Evolutionary conservation across 2,113 vertebrate species (phyloP).

Genomic region (Typhlomys cinereus): DNA sequence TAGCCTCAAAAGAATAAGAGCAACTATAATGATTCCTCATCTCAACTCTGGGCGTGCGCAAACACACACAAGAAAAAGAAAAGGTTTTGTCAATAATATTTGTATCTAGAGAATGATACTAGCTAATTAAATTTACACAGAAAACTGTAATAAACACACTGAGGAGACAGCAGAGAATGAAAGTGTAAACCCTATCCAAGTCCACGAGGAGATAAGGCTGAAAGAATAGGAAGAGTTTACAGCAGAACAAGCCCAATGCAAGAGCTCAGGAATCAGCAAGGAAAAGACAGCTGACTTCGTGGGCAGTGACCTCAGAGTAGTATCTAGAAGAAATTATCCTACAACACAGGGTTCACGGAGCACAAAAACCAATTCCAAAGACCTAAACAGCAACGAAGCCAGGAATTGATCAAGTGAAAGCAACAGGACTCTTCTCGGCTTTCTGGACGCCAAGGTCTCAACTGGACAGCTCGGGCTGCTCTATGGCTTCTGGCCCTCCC

Average conservation of each 20-base stretch:
- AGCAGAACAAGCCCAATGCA: neutral
- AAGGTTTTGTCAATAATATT: too few species aligned
- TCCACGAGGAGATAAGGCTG: neutral
- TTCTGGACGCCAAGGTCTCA: neutral
- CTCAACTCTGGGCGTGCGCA: too few species aligned
- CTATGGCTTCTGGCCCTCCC: neutral
- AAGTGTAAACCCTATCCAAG: neutral
- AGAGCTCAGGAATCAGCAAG: neutral
- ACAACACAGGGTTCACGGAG: neutral
- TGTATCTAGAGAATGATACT: neutral
- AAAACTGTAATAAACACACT: conserved; percentile 33
- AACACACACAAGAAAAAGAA: too few species aligned
- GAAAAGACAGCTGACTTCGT: neutral
- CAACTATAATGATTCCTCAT: too few species aligned
- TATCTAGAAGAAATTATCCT: neutral
- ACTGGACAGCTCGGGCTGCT: neutral
- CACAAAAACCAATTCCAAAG: conserved; percentile 25
- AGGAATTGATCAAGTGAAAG: neutral
- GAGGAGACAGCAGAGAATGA: neutral
- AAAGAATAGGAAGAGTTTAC: neutral
- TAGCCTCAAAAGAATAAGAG: too few species aligned
- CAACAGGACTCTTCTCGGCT: neutral
- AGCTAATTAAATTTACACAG: neutral
- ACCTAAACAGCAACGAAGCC: neutral
- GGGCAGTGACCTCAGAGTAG: neutral